These are phyloP conservation scores for Hylomyscus alleni DNA, from an alignment of 2,797 vertebrate genomes.

Conservation along the genomic window DNA sequence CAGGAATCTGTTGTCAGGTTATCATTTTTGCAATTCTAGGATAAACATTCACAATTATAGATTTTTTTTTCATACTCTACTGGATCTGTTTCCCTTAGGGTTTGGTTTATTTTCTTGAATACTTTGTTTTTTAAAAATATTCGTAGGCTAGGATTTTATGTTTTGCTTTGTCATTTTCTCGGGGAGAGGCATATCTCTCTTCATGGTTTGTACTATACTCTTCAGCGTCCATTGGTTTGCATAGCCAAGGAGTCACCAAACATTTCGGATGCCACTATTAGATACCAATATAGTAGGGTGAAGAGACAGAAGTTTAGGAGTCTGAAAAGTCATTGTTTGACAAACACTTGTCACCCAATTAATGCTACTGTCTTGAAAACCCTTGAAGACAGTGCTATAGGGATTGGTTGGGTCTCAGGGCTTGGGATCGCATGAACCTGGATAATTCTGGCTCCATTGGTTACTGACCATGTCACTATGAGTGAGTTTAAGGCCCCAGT, in stretches of 20 bases:
- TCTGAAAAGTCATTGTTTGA: neutral
- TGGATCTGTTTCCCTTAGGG: constrained; percentile 47
- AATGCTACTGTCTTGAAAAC: neutral
- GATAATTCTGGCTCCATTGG: neutral
- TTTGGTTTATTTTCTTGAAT: constrained; percentile 51
- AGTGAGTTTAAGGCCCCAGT: neutral
- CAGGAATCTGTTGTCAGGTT: neutral
- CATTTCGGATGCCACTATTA: neutral
- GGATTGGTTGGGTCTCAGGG: neutral
- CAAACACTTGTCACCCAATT: neutral
- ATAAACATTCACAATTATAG: neutral
- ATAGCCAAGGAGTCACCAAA: neutral
- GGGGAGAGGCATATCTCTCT: neutral
- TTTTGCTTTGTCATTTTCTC: constrained; percentile 17
- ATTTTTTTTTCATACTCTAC: neutral
- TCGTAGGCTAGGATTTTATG: neutral
- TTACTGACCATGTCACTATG: neutral
- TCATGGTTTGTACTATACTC: neutral
- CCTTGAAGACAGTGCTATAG: too few relatives aligned
- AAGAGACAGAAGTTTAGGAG: neutral
- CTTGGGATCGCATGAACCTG: neutral
- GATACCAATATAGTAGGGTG: neutral
- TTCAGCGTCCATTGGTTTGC: neutral
- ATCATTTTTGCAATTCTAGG: neutral
- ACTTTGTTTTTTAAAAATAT: constrained; percentile 54